These are phyloP conservation scores for Zalophus californianus DNA, from an alignment of 2,797 vertebrate genomes.

Conservation along the genomic window DNA sequence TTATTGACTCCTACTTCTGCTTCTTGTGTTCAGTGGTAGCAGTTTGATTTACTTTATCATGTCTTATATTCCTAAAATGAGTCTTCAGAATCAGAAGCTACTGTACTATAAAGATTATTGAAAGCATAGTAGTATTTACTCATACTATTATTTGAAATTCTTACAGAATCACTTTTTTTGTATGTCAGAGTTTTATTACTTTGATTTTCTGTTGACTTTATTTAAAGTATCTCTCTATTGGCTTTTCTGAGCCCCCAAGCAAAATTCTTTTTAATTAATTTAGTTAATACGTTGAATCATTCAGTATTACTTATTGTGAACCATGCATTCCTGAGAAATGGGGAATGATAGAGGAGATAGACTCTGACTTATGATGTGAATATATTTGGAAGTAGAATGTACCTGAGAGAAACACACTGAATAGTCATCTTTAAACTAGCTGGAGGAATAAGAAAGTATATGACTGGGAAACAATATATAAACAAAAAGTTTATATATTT, in stretches of 20 bases:
- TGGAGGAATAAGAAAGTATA: neutral
- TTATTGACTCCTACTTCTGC: neutral
- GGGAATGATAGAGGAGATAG: conserved; percentile 12
- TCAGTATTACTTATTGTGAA: conserved; percentile 2
- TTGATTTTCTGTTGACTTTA: conserved; percentile 46
- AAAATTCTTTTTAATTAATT: conserved; percentile 36
- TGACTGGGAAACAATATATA: neutral
- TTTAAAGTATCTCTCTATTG: neutral
- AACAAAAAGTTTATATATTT: neutral
- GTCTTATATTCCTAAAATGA: conserved; percentile 14
- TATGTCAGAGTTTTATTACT: neutral
- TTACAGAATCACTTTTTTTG: neutral
- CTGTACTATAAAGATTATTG: conserved; percentile 20
- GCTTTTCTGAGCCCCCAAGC: conserved; percentile 20
- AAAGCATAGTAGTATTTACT: neutral
- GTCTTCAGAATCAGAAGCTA: conserved; percentile 6
- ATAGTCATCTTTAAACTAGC: neutral
- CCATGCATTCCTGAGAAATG: neutral
- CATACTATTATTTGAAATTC: conserved; percentile 36
- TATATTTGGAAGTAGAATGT: conserved; percentile 40
- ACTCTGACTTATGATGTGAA: neutral
- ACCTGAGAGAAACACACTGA: neutral
- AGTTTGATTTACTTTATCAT: conserved; percentile 47
- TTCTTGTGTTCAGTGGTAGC: neutral
- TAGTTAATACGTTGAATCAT: neutral